Percentiles rank a stretch among this genome's conserved stretches.
These are phyloP conservation scores for Vanessa atalanta DNA, from an alignment of 1,140 invertebrate species.

Conservation along the genomic window DNA sequence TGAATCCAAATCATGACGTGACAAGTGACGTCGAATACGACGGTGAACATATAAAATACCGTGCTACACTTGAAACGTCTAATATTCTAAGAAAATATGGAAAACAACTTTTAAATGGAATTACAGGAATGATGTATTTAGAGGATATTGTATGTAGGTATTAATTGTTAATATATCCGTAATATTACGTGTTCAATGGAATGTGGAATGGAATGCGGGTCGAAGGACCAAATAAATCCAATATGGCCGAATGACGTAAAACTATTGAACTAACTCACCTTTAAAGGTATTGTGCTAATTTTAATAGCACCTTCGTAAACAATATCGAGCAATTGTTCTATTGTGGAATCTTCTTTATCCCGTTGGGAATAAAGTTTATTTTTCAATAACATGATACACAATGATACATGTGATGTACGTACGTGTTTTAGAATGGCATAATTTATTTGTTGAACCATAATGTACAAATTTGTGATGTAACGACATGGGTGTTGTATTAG, in stretches of 20 bases:
- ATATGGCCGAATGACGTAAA: slow-evolving; percentile 36
- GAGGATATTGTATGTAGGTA: not conserved
- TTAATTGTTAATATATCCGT: not conserved
- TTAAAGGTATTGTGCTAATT: slow-evolving; percentile 30
- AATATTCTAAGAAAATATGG: too few relatives aligned
- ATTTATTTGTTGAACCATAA: slow-evolving; percentile 7
- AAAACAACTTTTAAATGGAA: too few relatives aligned
- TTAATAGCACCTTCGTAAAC: slow-evolving; percentile 27
- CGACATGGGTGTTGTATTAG: not conserved
- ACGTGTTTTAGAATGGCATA: not conserved
- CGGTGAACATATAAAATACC: too few relatives aligned
- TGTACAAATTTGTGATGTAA: not conserved
- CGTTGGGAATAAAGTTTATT: not conserved
- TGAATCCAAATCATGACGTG: too few relatives aligned
- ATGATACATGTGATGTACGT: not conserved
- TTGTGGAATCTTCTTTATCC: not conserved
- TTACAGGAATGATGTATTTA: too few relatives aligned
- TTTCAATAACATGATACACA: not conserved
- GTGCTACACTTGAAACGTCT: too few relatives aligned
- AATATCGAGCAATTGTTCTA: slow-evolving; percentile 7
- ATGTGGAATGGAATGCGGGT: slow-evolving; percentile 26
- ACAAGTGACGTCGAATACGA: too few relatives aligned
- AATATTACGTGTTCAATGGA: slow-evolving; percentile 20
- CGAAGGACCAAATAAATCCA: slow-evolving; percentile 26
- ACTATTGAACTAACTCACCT: slow-evolving; percentile 24